Evolutionary conservation across 2,888 invertebrate species (phyloP).

Genomic region (Andricus curvator): DNA sequence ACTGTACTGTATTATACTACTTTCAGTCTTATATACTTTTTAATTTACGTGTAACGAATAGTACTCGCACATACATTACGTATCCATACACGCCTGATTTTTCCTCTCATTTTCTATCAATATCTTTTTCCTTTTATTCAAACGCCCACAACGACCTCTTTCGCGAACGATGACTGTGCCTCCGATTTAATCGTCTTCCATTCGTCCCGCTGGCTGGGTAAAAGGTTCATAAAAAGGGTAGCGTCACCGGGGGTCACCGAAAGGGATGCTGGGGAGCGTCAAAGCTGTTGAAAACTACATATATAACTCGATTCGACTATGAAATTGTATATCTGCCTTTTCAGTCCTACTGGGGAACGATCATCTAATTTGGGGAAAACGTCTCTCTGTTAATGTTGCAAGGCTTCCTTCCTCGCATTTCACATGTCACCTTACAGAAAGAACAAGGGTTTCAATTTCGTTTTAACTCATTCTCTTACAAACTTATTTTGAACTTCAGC

Average conservation of each 20-base stretch:
- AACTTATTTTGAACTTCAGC: too few species aligned
- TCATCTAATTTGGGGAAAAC: slow-evolving; percentile 14
- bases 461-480: too few species aligned
- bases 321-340: slow-evolving; percentile 23
- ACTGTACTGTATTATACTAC: slow-evolving; percentile 5
- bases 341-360: background rate
- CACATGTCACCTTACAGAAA: background rate
- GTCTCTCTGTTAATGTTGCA: background rate
- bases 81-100: background rate
- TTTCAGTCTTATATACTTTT: background rate
- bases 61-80: background rate
- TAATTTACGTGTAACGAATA: background rate
- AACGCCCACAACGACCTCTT: slow-evolving; percentile 14
- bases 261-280: slow-evolving; percentile 38
- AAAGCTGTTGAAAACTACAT: slow-evolving; percentile 8
- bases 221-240: slow-evolving; percentile 41
- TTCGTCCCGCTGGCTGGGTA: slow-evolving; percentile 44
- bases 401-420: background rate
- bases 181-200: slow-evolving; percentile 48
- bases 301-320: slow-evolving; percentile 8
- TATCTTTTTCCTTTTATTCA: slow-evolving; percentile 12
- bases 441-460: too few species aligned
- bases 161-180: slow-evolving; percentile 45
- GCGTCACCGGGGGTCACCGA: slow-evolving; percentile 29
- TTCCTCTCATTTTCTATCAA: slow-evolving; percentile 25